These are phyloP conservation scores for Drosophila kepulauana DNA, from an alignment of 1,140 invertebrate genomes.

Conservation along the genomic window DNA sequence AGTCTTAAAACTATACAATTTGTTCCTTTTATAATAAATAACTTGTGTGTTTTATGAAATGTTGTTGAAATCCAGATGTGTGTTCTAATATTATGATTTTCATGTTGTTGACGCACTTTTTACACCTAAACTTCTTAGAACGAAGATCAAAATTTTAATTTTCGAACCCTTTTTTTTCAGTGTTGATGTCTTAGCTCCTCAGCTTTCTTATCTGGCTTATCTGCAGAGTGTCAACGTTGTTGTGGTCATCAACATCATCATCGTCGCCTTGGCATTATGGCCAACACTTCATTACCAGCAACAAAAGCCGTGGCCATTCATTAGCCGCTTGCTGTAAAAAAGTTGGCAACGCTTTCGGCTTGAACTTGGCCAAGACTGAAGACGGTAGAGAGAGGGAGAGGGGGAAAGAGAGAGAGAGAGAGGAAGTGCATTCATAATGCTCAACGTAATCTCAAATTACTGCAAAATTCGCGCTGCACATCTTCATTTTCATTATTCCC, in stretches of 20 bases:
- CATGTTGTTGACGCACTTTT: too few species aligned
- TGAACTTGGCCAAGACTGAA: slow-evolving; percentile 11
- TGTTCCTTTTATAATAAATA: too few species aligned
- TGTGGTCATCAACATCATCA: slow-evolving; percentile 26
- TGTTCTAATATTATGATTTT: too few species aligned
- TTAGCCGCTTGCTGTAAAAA: slow-evolving; percentile 68
- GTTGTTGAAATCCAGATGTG: too few species aligned
- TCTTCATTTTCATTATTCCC: slow-evolving; percentile 26
- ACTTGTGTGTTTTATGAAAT: too few species aligned
- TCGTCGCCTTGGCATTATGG: slow-evolving; percentile 64
- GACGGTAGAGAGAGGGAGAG: not conserved
- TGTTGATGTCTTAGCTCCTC: slow-evolving; percentile 18
- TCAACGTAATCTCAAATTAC: slow-evolving; percentile 78
- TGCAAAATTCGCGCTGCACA: slow-evolving; percentile 75
- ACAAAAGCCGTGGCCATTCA: slow-evolving; percentile 79
- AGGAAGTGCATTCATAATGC: slow-evolving; percentile 52
- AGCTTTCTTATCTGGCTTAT: slow-evolving; percentile 66
- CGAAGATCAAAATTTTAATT: too few species aligned
- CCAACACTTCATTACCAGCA: slow-evolving; percentile 80
- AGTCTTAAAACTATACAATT: too few species aligned
- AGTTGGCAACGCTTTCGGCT: slow-evolving; percentile 53
- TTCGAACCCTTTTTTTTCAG: too few species aligned
- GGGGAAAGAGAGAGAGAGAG: not conserved
- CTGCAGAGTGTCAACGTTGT: slow-evolving; percentile 63
- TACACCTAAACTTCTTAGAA: too few species aligned